Percentiles rank a stretch among this genome's conserved stretches.
phyloP scores from a whole-genome alignment of 2,797 vertebrate genomes.

The Molossus alvarezi region DNA sequence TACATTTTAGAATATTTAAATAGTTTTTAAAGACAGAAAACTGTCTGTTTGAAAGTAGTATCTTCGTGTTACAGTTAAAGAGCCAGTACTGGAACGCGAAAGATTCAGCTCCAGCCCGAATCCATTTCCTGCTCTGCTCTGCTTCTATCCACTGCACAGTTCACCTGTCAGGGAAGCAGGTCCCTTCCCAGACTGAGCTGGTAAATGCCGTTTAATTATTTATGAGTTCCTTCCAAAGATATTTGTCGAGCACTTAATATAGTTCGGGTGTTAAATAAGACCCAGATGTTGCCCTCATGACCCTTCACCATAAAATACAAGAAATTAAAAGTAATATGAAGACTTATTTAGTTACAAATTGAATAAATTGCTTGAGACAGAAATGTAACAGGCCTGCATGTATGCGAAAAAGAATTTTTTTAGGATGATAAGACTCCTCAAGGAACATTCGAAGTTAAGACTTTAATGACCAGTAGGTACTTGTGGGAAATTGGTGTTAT shows the following conservation, averaged over 20 bases:
- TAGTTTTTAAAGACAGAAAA: not conserved
- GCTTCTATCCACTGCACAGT: not conserved
- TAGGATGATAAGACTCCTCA: not conserved
- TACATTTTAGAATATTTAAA: constrained; percentile 14
- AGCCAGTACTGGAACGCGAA: not conserved
- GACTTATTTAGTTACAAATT: not conserved
- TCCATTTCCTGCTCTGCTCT: not conserved
- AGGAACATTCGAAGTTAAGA: not conserved
- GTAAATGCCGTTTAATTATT: not conserved
- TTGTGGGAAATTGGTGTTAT: not conserved
- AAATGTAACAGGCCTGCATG: not conserved
- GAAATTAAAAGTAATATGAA: not conserved
- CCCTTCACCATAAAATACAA: not conserved
- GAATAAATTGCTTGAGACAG: not conserved
- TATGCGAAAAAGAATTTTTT: not conserved
- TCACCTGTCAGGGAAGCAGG: not conserved
- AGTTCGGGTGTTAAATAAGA: not conserved
- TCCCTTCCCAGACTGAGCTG: not conserved
- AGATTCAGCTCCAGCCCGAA: not conserved
- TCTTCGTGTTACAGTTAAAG: not conserved
- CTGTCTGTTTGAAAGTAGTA: not conserved
- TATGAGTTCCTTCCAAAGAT: not conserved
- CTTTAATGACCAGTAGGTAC: not conserved
- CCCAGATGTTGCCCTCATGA: not conserved
- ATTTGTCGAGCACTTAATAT: not conserved